Evolutionary conservation across 1,140 invertebrate genomes (phyloP), one percentile per base, ranked within the genome.

Genomic region (Mesaphorura yosii): DNA sequence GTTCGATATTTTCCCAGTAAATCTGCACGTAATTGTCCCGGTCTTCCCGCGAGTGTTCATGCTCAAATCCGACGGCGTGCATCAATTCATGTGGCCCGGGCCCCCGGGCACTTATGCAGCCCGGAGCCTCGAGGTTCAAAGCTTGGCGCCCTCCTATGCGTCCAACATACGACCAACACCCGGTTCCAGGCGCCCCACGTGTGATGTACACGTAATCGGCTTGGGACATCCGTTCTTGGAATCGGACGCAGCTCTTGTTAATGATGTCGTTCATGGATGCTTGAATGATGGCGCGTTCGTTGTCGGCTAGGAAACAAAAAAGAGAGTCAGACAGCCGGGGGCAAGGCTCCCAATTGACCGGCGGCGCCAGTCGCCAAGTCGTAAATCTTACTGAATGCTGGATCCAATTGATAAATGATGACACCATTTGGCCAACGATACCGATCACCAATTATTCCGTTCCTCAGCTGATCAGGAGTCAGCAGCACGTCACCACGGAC

Each of bases 1-100:
- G 34, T 40, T 59, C 42, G 14, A 69, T 62, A 41, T 72, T 71
- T 23, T 64, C 34, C 34, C 49, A 53, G 23, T 64, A 20, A 20
- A 72, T 67, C 4, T 48, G 47, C 1, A 72, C 65, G 47, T 51
- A 62, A 6, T 42, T 12, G 34, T 63, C 58, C 55, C 60, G 22
- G 31, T 66, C 64, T 1, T 59, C 37, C 20, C 62, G 41, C 1
- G 51, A 57, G 1, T 65, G 64, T 27, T 64, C 62, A 42, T 64
- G 64, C 20, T 57, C 26, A 45, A 65, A 64, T 15, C 62, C 60
- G 26, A 63, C 3, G 17, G 55, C 44, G 38, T 65, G 62, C 12
- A 61, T 26, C 7, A 53, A 27, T 23, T 53, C 52, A 29, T 53
- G 52, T 29, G 31, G 20, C 2, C 28, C 31, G 1, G 29, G 17